Evolutionary conservation across 2,113 vertebrate species (phyloP).

Genomic region (Ellobius talpinus): DNA sequence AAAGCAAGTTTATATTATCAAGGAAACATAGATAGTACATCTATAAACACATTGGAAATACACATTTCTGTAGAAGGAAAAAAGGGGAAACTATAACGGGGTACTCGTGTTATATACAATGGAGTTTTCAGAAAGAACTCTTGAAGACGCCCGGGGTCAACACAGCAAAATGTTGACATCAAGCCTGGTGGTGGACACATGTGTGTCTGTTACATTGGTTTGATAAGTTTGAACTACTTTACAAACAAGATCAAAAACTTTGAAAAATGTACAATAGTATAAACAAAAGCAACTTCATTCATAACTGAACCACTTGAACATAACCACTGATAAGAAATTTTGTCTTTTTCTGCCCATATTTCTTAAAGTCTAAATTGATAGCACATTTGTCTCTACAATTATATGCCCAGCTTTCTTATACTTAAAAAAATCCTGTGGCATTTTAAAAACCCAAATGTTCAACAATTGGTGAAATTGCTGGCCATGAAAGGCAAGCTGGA

Average conservation of each 20-base stretch:
- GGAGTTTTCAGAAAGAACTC: background rate
- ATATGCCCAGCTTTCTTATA: background rate
- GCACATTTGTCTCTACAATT: background rate
- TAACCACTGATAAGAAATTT: background rate
- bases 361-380: background rate
- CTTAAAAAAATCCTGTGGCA: background rate
- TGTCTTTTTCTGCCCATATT: background rate
- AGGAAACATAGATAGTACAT: background rate
- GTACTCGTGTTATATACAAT: background rate
- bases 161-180: background rate
- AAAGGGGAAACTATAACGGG: background rate
- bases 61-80: background rate
- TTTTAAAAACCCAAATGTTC: background rate
- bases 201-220: background rate
- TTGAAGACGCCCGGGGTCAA: background rate
- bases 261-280: background rate
- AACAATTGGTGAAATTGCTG: background rate
- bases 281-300: constrained; percentile 2
- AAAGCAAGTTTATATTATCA: background rate
- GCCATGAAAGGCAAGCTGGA: background rate
- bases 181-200: background rate
- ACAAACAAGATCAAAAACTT: background rate
- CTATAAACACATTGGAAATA: background rate
- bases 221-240: background rate
- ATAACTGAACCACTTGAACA: background rate